Percentiles rank a stretch among this genome's conserved stretches.
Conservation (phyloP, 2,888 invertebrate genomes). For the Oscheius onirici region DNA sequence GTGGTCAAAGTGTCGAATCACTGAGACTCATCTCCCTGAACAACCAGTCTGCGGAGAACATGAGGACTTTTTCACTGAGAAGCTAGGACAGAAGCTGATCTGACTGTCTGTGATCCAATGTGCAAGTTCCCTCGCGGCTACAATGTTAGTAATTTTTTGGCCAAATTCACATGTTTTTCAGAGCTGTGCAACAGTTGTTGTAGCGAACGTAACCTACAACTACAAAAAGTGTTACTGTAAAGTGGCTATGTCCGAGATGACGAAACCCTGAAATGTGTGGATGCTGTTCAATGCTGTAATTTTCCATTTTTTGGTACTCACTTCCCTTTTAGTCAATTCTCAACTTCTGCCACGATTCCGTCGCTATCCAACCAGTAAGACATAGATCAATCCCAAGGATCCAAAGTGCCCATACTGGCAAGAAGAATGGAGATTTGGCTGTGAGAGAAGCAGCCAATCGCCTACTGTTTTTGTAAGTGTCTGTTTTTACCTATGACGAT, state of each 20-base stretch:
- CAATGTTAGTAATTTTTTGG: background rate
- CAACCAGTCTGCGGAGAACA: no score
- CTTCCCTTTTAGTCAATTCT: background rate
- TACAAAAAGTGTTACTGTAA: conserved; percentile 4
- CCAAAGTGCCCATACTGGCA: conserved; percentile 8
- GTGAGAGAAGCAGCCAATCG: background rate
- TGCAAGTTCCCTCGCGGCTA: background rate
- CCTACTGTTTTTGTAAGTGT: background rate
- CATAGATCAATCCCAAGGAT: background rate
- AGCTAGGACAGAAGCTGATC: background rate
- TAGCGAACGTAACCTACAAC: background rate
- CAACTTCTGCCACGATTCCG: no score
- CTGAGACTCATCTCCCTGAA: no score
- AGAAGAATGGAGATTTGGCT: background rate
- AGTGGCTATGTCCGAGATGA: background rate
- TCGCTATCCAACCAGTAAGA: no score
- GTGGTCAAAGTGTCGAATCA: no score
- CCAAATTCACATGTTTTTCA: background rate
- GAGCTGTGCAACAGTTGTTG: background rate
- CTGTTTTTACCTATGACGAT: no score
- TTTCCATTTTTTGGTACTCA: background rate
- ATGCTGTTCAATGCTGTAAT: background rate
- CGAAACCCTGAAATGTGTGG: background rate
- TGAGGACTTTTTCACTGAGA: background rate
- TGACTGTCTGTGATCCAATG: background rate